Evolutionary conservation across 2,797 vertebrate genomes (phyloP).

Genomic region (Nyctibius grandis): DNA sequence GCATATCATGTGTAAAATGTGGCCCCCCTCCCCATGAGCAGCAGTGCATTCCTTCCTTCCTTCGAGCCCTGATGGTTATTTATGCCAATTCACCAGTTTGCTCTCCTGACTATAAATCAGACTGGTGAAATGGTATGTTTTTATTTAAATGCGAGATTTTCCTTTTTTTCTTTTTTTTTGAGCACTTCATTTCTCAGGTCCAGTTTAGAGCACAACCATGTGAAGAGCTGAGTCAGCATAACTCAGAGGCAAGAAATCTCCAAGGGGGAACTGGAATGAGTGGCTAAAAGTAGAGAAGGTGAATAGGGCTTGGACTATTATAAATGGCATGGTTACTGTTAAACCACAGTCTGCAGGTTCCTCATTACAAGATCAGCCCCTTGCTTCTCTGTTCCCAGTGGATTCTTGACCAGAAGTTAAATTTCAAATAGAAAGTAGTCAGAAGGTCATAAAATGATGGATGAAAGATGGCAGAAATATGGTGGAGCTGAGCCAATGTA

Average conservation of each 20-base stretch:
- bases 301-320: background rate
- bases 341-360: background rate
- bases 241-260: background rate
- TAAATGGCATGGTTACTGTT: background rate
- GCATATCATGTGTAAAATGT: accelerated
- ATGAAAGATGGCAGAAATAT: background rate
- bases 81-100: background rate
- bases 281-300: background rate
- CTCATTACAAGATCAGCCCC: background rate
- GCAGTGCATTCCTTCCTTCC: background rate
- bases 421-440: background rate
- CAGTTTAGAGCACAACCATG: background rate
- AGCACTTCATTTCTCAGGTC: background rate
- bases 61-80: background rate
- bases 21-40: background rate
- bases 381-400: background rate
- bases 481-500: background rate
- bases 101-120: background rate
- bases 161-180: background rate
- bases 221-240: constrained; percentile 4
- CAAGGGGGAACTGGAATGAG: background rate
- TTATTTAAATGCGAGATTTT: background rate
- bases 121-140: background rate
- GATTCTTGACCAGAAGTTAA: background rate
- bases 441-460: background rate